phyloP scores from a whole-genome alignment of 2,888 invertebrate genomes.

The Trichogramma evanescens region DNA sequence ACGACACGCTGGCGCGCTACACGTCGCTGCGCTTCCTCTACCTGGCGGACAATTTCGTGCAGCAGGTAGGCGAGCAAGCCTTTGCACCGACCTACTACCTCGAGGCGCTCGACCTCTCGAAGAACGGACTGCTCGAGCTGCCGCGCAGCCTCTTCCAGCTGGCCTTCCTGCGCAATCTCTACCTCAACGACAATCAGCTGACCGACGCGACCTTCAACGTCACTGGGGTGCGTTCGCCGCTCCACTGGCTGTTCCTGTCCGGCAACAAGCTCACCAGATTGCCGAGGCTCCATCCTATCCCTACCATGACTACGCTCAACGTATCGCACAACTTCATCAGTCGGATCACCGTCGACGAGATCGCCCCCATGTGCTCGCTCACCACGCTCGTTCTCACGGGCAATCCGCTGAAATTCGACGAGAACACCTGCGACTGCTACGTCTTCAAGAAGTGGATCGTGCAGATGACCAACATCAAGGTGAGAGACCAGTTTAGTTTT shows the following conservation, averaged over 20 bases:
- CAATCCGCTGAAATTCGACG: slow-evolving; percentile 30
- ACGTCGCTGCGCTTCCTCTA: slow-evolving; percentile 53
- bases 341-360: slow-evolving; percentile 49
- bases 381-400: slow-evolving; percentile 51
- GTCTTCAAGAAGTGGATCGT: slow-evolving; percentile 32
- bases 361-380: slow-evolving; percentile 59
- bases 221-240: slow-evolving; percentile 50
- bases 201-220: slow-evolving; percentile 45
- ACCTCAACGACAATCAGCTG: slow-evolving; percentile 53
- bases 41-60: slow-evolving; percentile 55
- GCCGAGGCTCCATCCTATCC: slow-evolving; percentile 57
- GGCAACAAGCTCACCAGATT: slow-evolving; percentile 54
- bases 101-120: slow-evolving; percentile 54
- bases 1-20: slow-evolving; percentile 51
- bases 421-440: slow-evolving; percentile 33
- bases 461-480: slow-evolving; percentile 2
- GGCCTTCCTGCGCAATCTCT: slow-evolving; percentile 57
- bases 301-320: slow-evolving; percentile 56
- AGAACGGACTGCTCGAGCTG: slow-evolving; percentile 51
- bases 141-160: slow-evolving; percentile 53
- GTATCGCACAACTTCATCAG: slow-evolving; percentile 56
- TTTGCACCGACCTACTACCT: slow-evolving; percentile 50
- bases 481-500: background rate
- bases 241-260: slow-evolving; percentile 56
- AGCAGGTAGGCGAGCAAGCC: slow-evolving; percentile 52